These are phyloP conservation scores for Euzophera pinguis DNA, from an alignment of 2,888 invertebrate genomes.

Conservation along the genomic window DNA sequence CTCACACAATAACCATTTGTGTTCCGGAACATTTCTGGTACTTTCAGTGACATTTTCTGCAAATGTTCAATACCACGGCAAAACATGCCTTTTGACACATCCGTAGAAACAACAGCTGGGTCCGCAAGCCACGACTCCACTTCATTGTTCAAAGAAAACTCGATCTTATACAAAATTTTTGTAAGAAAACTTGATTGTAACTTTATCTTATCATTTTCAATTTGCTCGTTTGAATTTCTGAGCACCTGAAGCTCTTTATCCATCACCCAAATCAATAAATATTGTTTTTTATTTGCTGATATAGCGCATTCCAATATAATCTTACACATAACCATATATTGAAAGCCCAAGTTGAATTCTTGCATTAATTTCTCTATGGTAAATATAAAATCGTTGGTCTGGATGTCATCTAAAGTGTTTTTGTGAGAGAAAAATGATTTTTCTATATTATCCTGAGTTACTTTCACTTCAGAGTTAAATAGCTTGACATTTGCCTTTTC, in stretches of 20 bases:
- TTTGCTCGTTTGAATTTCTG: slow-evolving; percentile 42
- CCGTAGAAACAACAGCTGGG: slow-evolving; percentile 67
- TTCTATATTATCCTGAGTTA: slow-evolving; percentile 44
- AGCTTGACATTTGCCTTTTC: slow-evolving; percentile 68
- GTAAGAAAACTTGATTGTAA: slow-evolving; percentile 71
- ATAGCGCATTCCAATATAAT: slow-evolving; percentile 73
- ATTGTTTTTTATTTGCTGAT: slow-evolving; percentile 64
- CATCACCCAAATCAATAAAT: slow-evolving; percentile 81
- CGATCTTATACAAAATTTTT: slow-evolving; percentile 79
- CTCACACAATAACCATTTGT: slow-evolving; percentile 80
- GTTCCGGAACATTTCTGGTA: slow-evolving; percentile 76
- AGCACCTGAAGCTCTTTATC: slow-evolving; percentile 80
- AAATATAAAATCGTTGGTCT: slow-evolving; percentile 73
- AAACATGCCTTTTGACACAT: slow-evolving; percentile 81
- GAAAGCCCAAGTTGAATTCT: slow-evolving; percentile 67
- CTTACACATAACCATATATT: slow-evolving; percentile 76
- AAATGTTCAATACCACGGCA: slow-evolving; percentile 74
- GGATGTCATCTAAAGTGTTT: slow-evolving; percentile 35
- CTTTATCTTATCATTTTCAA: slow-evolving; percentile 45
- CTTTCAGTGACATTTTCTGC: slow-evolving; percentile 72
- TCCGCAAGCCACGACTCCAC: slow-evolving; percentile 77
- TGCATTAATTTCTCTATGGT: slow-evolving; percentile 72
- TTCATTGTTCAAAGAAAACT: slow-evolving; percentile 57
- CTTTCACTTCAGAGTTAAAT: slow-evolving; percentile 79
- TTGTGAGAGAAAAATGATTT: slow-evolving; percentile 47